These are phyloP conservation scores for Lagodon rhomboides DNA, from an alignment of 2,797 vertebrate species.

Conservation along the genomic window DNA sequence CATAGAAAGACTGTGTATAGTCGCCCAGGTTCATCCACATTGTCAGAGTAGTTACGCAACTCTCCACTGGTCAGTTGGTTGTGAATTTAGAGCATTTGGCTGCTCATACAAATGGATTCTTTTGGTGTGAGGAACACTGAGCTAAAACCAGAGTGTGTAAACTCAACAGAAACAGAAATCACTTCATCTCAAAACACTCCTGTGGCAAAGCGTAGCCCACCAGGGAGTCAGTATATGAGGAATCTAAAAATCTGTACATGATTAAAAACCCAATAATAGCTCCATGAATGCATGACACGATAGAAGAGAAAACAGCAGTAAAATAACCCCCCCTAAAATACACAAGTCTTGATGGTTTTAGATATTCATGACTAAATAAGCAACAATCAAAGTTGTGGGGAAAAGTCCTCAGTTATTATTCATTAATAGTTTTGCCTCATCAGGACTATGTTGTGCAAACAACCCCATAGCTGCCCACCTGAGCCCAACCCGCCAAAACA, in stretches of 20 bases:
- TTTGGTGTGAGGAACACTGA: not conserved
- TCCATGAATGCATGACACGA: not conserved
- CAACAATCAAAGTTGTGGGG: too few species aligned
- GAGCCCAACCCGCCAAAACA: not conserved
- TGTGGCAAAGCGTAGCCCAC: not conserved
- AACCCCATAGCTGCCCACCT: not conserved
- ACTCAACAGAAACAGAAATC: not conserved
- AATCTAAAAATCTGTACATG: not conserved
- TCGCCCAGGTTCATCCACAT: not conserved
- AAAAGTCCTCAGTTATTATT: not conserved
- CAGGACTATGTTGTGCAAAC: not conserved
- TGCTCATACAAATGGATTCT: not conserved
- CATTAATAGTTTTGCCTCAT: too few species aligned
- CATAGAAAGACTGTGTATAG: slow-evolving; percentile 12
- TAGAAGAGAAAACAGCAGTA: not conserved
- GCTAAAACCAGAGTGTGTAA: not conserved
- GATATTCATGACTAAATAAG: too few species aligned
- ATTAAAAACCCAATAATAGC: not conserved
- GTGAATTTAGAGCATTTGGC: not conserved
- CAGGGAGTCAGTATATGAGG: not conserved
- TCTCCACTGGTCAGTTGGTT: not conserved
- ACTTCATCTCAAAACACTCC: not conserved
- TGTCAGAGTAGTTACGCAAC: not conserved
- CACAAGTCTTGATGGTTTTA: not conserved
- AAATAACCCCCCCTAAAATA: not conserved